Conservation (phyloP, 1,140 invertebrate genomes). For the Drosophila nigromelanica region DNA sequence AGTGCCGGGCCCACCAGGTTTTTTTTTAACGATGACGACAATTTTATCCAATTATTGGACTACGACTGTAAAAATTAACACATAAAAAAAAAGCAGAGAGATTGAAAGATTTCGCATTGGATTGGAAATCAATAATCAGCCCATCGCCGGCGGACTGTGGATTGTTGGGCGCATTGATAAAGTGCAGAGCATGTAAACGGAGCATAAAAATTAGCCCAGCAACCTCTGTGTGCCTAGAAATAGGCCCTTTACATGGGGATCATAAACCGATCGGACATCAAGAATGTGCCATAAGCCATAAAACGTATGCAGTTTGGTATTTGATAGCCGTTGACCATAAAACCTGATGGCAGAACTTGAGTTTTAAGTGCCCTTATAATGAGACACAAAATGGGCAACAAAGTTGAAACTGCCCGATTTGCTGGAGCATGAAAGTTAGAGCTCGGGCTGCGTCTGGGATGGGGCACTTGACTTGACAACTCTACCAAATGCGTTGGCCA, state of each 20-base stretch:
- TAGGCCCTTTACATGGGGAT: conserved; percentile 15
- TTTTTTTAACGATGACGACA: conserved; percentile 40
- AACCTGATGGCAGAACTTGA: conserved; percentile 35
- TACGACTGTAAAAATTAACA: conserved; percentile 49
- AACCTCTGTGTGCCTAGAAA: neutral
- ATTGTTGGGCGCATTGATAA: conserved; percentile 21
- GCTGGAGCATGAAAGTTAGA: neutral
- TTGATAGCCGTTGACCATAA: conserved; percentile 48
- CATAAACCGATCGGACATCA: conserved; percentile 46
- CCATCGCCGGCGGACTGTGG: conserved; percentile 1
- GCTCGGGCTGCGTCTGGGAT: neutral
- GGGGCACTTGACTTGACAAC: conserved; percentile 48
- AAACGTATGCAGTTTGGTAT: conserved; percentile 48
- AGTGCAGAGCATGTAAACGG: conserved; percentile 46
- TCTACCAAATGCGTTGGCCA: conserved; percentile 29
- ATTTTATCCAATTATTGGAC: conserved; percentile 57
- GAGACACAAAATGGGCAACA: conserved; percentile 58
- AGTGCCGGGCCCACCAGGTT: conserved; percentile 30
- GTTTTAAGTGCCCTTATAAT: conserved; percentile 57
- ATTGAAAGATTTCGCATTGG: conserved; percentile 34
- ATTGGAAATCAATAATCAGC: conserved; percentile 49
- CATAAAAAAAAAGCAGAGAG: conserved; percentile 24
- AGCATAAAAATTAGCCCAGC: conserved; percentile 46
- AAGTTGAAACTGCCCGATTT: conserved; percentile 30
- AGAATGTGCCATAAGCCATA: conserved; percentile 50